Base-by-base conservation (phyloP, 2,888 invertebrate genomes). In the Argyresthia goedartella region DNA sequence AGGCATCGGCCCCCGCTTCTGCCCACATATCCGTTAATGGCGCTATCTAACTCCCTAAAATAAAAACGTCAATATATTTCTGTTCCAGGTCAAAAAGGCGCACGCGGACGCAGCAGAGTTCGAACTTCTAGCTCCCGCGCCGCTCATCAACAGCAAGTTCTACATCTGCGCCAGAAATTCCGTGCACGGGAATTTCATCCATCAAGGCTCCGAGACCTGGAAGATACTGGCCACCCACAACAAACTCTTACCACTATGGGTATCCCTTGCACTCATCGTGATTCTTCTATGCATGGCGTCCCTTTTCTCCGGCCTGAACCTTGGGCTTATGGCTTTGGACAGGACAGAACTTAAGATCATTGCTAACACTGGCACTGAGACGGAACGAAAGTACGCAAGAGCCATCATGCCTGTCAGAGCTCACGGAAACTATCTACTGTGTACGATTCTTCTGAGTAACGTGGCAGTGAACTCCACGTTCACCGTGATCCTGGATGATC, bases 401-500 rank as follows among this genome's bases (percentile, higher is more conserved):
- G 91, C 91, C 34, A 99, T 99, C 56, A 92, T 94, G 75, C 99
- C 99, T 0, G 94, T 99, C 0, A 87, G 99, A 16, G 93, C 95
- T 67, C 92, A 95, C 68, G 98, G 99, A 45, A 99, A 99, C 85
- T 98, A 95, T 76, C 86, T 99, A 51, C 88, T 99, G 51, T 96
- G 95, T 80, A 93, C 93, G 67, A 94, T 94, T 62, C 62, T 92
- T 35, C 74, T 92, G 4, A 84, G 91, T 0, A 98, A 98, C 76
- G 98, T 99, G 25, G 91, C 99, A 55, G 98, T 99, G 25, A 99
- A 99, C 82, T 95, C 97, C n/a, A 95, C 95, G 6, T 94, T 99
- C 69, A 98, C 99, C 2, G 97, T 99, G 71, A 80, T 99, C 25
- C 81, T 99, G 77, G 99, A 99, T 75, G 95, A 96, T 66, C 78